Evolutionary conservation across 2,113 vertebrate species (phyloP).

Genomic region (Gadus chalcogrammus): DNA sequence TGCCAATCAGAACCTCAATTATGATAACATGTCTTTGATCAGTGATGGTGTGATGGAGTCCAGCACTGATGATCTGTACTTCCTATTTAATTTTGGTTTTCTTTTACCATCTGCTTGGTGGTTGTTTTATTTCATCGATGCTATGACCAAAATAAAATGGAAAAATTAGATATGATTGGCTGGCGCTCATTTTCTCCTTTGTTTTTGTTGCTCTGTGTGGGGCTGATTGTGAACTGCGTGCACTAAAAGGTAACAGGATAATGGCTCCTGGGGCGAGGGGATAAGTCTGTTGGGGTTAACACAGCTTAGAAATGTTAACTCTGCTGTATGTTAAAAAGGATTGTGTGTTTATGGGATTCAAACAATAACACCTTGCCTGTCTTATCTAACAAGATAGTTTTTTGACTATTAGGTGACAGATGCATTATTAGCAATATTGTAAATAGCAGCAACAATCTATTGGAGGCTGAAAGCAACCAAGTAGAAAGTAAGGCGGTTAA

Average conservation of each 20-base stretch:
- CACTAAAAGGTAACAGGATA: slow-evolving; percentile 40
- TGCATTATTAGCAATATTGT: slow-evolving; percentile 26
- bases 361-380: slow-evolving; percentile 22
- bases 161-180: no score
- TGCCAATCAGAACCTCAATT: no score
- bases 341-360: slow-evolving; percentile 15
- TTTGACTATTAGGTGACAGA: slow-evolving; percentile 36
- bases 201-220: no score
- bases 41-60: no score
- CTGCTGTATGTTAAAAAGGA: slow-evolving; percentile 38
- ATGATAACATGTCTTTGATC: no score
- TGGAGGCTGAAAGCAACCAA: slow-evolving; percentile 31
- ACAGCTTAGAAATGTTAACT: slow-evolving; percentile 40
- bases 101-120: no score
- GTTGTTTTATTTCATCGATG: no score
- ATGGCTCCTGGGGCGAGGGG: slow-evolving; percentile 49
- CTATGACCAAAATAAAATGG: no score
- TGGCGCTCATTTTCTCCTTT: no score
- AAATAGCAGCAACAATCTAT: slow-evolving; percentile 30
- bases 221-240: no score
- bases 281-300: slow-evolving; percentile 51
- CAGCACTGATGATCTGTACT: no score
- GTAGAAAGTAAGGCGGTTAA: slow-evolving; percentile 33
- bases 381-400: slow-evolving; percentile 27
- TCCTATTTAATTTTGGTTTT: no score